These are phyloP conservation scores for Sphaeridia pumilis DNA, from an alignment of 2,888 invertebrate species.

Conservation along the genomic window DNA sequence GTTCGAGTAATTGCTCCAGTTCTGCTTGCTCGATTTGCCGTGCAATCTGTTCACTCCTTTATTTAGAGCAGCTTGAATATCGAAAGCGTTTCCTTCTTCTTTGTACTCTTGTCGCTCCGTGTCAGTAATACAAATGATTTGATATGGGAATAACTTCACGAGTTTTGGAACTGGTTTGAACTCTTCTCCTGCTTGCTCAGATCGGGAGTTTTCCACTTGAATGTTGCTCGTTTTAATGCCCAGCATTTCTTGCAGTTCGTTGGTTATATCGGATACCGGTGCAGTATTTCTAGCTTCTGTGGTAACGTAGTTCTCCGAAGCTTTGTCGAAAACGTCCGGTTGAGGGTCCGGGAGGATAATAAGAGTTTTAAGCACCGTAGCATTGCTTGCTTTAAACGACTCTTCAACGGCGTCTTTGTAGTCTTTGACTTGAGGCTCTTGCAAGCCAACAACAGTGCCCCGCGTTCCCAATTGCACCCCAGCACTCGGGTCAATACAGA, in stretches of 20 bases:
- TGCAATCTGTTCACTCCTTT: too few relatives aligned
- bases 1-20: too few relatives aligned
- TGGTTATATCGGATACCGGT: conserved; percentile 6
- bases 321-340: conserved; percentile 28
- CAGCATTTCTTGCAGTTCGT: conserved; percentile 6
- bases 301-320: neutral
- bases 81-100: neutral
- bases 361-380: conserved; percentile 23
- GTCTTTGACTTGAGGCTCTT: conserved; percentile 22
- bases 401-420: conserved; percentile 26
- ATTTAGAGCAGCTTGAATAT: too few relatives aligned
- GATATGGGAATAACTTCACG: conserved; percentile 30
- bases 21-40: too few relatives aligned
- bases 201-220: neutral
- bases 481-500: conserved; percentile 60
- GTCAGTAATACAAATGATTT: conserved; percentile 26
- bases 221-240: conserved; percentile 6
- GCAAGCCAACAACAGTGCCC: conserved; percentile 67
- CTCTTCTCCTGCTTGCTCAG: conserved; percentile 5
- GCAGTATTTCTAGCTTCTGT: conserved; percentile 1
- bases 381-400: conserved; percentile 26
- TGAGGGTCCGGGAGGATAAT: conserved; percentile 31
- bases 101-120: conserved; percentile 6
- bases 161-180: conserved; percentile 21
- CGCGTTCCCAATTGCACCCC: conserved; percentile 68